Evolutionary conservation across 1,140 invertebrate genomes (phyloP), one percentile per base, ranked within the genome.

Genomic region (Drosophila miranda): DNA sequence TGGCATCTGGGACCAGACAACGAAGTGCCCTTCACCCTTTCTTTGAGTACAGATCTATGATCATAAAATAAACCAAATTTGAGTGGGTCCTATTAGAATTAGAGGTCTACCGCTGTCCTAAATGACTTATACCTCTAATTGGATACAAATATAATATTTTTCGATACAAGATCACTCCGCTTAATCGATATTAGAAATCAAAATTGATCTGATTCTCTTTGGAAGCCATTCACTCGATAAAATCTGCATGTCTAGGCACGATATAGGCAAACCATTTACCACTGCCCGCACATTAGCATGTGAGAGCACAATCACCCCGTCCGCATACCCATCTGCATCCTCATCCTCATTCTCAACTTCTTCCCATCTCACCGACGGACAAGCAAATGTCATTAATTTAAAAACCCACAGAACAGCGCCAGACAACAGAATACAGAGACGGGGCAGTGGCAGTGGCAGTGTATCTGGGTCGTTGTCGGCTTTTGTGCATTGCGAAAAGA

Each of bases 381-480:
- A 77, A 69, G 69, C 70, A 78, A 86, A 78, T 86, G 74, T 78
- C 74, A 86, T 78, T 78, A 78, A 74, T 68, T 72, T 67, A 75
- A 84, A 79, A 79, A 61, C 16, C 54, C 64, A 68, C 34, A 38
- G 49, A 55, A 51, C n/a, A 43, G 44, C 44, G 26, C 21, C 56
- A 50, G 30, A 50, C 41, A 38, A 74, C 44, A 58, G 30, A 51
- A 46, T 62, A 45, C 38, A n/a, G 14, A 28, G 28, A 53, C 14
- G 9, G 42, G 16, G 55, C 34, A 61, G 44, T 46, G 56, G 23
- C 34, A 51, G 26, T 41, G 23, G 46, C 19, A 26, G 50, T 34
- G 51, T 6, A 76, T 61, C 72, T 75, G 64, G 71, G 72, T 55
- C 71, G 69, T 11, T 64, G 59, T 70, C 44, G 50, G 72, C 53